phyloP scores from a whole-genome alignment of 2,888 invertebrate species.

The Drosophila neoperkinsi region DNA sequence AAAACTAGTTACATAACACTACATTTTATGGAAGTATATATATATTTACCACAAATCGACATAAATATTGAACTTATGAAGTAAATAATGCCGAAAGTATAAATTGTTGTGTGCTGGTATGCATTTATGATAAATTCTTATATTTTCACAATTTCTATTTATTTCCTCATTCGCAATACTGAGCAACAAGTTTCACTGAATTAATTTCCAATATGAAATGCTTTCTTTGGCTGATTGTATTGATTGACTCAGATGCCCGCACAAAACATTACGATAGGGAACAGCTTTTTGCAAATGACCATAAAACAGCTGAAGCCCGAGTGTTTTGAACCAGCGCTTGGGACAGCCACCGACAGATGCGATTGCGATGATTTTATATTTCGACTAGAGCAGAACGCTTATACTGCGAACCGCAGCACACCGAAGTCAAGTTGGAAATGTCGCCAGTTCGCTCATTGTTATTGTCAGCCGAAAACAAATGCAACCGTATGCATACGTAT shows the following conservation, averaged over 20 bases:
- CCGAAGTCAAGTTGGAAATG: constrained; percentile 65
- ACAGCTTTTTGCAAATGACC: constrained; percentile 35
- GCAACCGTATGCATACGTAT: constrained; percentile 10
- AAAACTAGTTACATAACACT: neutral
- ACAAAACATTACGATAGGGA: constrained; percentile 34
- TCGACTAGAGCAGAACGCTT: constrained; percentile 3
- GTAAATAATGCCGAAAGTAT: neutral
- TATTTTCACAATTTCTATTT: neutral
- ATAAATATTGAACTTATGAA: neutral
- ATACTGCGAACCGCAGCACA: constrained; percentile 51
- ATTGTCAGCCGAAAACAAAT: constrained; percentile 29
- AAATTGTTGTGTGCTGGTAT: neutral
- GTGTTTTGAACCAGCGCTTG: neutral
- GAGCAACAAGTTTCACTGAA: neutral
- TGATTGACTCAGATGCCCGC: neutral
- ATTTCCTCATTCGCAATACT: neutral
- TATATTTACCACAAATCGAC: neutral
- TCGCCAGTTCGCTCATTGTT: constrained; percentile 32
- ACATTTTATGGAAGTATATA: neutral
- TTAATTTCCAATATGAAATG: constrained; percentile 2
- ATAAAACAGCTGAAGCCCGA: constrained; percentile 34
- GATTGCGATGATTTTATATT: constrained; percentile 13
- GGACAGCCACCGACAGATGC: constrained; percentile 1
- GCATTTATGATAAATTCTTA: neutral
- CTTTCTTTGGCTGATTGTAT: neutral